Conservation (phyloP, 2,113 vertebrate species). For the Ursus arctos region DNA sequence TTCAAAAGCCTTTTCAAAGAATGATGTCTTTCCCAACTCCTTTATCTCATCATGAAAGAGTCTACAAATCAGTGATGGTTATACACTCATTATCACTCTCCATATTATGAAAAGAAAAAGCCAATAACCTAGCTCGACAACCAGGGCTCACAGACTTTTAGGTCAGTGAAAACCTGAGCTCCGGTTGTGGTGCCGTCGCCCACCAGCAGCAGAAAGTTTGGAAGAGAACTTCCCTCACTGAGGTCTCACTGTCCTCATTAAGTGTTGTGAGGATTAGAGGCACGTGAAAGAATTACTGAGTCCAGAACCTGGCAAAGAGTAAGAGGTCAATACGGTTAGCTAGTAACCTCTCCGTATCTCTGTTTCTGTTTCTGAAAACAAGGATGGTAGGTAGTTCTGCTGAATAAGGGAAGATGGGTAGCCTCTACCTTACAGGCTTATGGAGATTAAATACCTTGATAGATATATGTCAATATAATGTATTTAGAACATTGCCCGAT, state of each 20-base stretch:
- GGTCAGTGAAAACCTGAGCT: neutral
- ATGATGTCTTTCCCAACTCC: neutral
- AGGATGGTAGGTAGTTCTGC: neutral
- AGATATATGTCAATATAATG: neutral
- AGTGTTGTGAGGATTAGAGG: neutral
- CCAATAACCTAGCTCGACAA: neutral
- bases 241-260: neutral
- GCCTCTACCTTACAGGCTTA: neutral
- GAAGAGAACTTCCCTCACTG: neutral
- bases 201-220: neutral
- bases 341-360: neutral
- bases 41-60: conserved; percentile 40
- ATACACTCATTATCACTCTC: neutral
- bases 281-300: neutral
- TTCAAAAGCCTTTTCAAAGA: conserved; percentile 49
- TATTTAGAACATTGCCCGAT: neutral
- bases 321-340: neutral
- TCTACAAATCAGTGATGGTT: neutral
- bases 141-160: neutral
- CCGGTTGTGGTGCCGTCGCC: neutral
- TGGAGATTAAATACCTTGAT: neutral
- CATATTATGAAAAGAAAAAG: conserved; percentile 50
- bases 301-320: neutral
- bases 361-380: conserved; percentile 33
- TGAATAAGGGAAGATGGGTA: neutral